Percentiles rank a stretch among this genome's conserved stretches.
Evolutionary conservation across 2,113 vertebrate genomes (phyloP).

Genomic region (Phyllostomus discolor): DNA sequence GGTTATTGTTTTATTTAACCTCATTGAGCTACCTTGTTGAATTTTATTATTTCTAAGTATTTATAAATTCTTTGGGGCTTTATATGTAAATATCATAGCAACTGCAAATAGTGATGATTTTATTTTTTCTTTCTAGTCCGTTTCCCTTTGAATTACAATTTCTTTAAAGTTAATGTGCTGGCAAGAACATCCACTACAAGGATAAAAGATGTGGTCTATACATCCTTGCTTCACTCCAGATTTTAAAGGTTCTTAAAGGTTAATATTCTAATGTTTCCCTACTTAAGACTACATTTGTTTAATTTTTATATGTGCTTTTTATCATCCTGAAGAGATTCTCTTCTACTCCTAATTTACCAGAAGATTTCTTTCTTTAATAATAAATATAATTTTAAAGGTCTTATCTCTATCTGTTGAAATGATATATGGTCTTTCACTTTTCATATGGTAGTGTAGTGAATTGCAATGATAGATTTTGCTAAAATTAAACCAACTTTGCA

Average conservation of each 20-base stretch:
- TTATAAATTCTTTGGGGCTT: conserved; percentile 11
- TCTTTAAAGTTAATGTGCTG: background rate
- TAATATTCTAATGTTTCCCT: background rate
- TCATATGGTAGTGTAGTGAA: background rate
- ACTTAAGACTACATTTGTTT: background rate
- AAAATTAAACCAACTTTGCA: background rate
- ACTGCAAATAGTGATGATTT: background rate
- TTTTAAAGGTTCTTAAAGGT: background rate
- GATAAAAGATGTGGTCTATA: background rate
- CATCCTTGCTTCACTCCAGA: background rate
- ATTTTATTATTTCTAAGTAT: conserved; percentile 19
- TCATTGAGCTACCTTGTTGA: background rate
- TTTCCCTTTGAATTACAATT: background rate
- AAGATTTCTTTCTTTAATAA: conserved; percentile 15
- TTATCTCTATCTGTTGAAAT: background rate
- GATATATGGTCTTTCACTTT: background rate
- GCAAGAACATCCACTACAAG: background rate
- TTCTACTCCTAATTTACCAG: background rate
- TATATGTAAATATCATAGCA: conserved; percentile 11
- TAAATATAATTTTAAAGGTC: background rate
- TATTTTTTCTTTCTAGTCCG: conserved; percentile 4
- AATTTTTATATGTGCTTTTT: background rate
- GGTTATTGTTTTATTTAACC: conserved; percentile 11
- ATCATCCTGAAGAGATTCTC: background rate
- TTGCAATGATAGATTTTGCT: background rate